These are phyloP conservation scores for Meteorus colon DNA, from an alignment of 2,888 invertebrate genomes.

Conservation along the genomic window DNA sequence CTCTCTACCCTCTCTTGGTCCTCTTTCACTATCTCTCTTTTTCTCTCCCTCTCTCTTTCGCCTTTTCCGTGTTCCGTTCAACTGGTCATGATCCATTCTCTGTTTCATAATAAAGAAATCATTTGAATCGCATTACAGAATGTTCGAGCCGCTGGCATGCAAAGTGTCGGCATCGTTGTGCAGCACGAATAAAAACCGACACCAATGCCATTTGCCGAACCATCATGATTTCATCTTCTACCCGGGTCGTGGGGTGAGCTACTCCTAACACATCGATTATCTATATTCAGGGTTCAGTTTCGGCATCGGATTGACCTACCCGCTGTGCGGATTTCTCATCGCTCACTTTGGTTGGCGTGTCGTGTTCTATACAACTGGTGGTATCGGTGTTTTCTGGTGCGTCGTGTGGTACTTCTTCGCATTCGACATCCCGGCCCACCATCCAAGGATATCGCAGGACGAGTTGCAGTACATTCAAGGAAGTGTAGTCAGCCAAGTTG, in stretches of 20 bases:
- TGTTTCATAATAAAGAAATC: conserved; percentile 66
- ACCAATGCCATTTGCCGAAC: conserved; percentile 48
- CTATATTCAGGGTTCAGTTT: conserved; percentile 80
- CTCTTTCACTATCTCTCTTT: conserved; percentile 53
- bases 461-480: conserved; percentile 81
- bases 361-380: conserved; percentile 82
- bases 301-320: conserved; percentile 83
- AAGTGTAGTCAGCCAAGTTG: conserved; percentile 76
- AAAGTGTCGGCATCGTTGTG: conserved; percentile 25
- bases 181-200: conserved; percentile 36
- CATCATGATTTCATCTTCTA: conserved; percentile 71
- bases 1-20: conserved; percentile 54
- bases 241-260: conserved; percentile 69
- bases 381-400: conserved; percentile 80
- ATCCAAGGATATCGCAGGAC: conserved; percentile 80
- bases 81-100: conserved; percentile 17
- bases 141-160: conserved; percentile 49
- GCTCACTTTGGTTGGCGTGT: conserved; percentile 80
- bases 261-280: conserved; percentile 71
- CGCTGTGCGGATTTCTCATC: conserved; percentile 81
- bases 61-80: not conserved
- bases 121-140: conserved; percentile 72
- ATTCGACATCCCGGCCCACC: conserved; percentile 80
- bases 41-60: conserved; percentile 52
- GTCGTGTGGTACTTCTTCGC: conserved; percentile 81